Conservation (phyloP, 2,888 invertebrate genomes). For the Dryomyza anilis region DNA sequence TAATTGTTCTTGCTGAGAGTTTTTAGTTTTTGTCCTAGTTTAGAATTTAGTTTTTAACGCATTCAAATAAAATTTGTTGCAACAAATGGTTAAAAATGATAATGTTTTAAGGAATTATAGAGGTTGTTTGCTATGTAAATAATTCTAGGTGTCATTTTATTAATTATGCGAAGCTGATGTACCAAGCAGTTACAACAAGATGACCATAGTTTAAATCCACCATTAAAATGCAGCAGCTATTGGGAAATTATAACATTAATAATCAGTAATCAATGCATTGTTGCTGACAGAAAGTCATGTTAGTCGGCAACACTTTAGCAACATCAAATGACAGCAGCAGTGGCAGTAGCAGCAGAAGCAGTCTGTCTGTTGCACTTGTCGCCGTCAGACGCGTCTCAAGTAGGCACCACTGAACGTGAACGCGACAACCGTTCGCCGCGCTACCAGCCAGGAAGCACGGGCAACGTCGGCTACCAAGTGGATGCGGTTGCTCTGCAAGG, state of each 20-base stretch:
- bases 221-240: not conserved
- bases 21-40: too few relatives aligned
- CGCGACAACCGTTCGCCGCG: not conserved
- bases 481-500: slow-evolving; percentile 8
- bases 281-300: slow-evolving; percentile 58
- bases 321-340: slow-evolving; percentile 55
- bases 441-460: not conserved
- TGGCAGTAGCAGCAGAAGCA: slow-evolving; percentile 45
- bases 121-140: too few relatives aligned
- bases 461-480: not conserved
- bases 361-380: slow-evolving; percentile 50
- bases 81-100: too few relatives aligned
- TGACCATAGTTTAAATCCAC: too few relatives aligned
- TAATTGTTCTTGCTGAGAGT: too few relatives aligned
- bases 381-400: slow-evolving; percentile 50
- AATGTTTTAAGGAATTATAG: too few relatives aligned
- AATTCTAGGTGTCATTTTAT: too few relatives aligned
- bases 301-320: slow-evolving; percentile 56
- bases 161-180: too few relatives aligned
- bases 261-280: slow-evolving; percentile 45
- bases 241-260: not conserved
- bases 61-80: too few relatives aligned
- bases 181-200: too few relatives aligned
- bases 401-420: slow-evolving; percentile 41
- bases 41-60: too few relatives aligned